A percentile compares a stretch with the other conserved stretches of the same genome.
Evolutionary conservation across 2,797 vertebrate species (phyloP).

Genomic region (Falco biarmicus): DNA sequence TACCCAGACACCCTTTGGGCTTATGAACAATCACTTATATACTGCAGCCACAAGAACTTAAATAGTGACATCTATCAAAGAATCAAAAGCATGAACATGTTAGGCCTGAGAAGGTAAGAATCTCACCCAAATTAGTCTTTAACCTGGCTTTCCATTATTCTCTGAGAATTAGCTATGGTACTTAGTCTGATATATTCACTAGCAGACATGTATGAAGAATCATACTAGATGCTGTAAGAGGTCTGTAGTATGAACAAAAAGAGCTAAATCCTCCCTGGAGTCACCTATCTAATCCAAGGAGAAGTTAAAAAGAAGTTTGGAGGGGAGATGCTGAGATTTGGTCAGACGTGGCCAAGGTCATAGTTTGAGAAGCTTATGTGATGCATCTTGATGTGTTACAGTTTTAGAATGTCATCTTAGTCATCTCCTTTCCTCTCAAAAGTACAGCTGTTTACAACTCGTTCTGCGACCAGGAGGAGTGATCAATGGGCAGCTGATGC

Average conservation of each 20-base stretch:
- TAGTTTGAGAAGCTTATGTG: not conserved
- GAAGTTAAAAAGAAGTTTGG: slow-evolving; percentile 6
- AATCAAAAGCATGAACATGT: not conserved
- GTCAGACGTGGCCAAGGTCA: not conserved
- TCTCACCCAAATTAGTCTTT: not conserved
- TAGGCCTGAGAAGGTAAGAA: not conserved
- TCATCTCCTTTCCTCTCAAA: not conserved
- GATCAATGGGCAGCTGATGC: not conserved
- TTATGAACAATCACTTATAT: not conserved
- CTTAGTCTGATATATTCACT: not conserved
- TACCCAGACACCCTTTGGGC: not conserved
- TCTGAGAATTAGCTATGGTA: not conserved
- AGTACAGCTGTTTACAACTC: not conserved
- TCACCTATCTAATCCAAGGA: slow-evolving; percentile 52
- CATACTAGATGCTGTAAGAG: slow-evolving; percentile 39
- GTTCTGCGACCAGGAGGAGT: not conserved
- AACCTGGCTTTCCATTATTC: not conserved
- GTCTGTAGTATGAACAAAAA: slow-evolving; percentile 52
- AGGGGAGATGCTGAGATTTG: not conserved
- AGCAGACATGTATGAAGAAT: slow-evolving; percentile 22
- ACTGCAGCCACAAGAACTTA: not conserved
- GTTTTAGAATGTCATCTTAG: slow-evolving; percentile 21
- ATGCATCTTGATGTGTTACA: slow-evolving; percentile 3
- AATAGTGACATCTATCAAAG: not conserved
- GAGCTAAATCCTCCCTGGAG: not conserved